Evolutionary conservation across 2,113 vertebrate genomes (phyloP), one percentile per base, ranked within the genome.

Genomic region (Larimichthys crocea): DNA sequence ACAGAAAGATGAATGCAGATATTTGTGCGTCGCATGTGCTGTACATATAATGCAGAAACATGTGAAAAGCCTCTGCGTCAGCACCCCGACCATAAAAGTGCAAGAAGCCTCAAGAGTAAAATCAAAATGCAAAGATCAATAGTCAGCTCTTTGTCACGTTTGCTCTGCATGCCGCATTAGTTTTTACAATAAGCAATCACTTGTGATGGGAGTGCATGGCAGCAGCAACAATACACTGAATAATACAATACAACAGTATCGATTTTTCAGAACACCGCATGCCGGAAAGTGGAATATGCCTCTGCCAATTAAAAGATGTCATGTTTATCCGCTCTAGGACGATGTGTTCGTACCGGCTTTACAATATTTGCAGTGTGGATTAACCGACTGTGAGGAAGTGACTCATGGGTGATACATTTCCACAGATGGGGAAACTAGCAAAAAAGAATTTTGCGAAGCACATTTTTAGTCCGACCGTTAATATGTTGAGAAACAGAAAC

Each of bases 51-150:
- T 68, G 20, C 65, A 77, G 76, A 61, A 42, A 79, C 48, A 52
- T 48, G 57, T 26, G 49, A 71, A 76, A 85, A 70, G 63, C 66
- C 53, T 59, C 42, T 76, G 61, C 74, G 62, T 9, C 26, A 11
- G 15, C 57, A 64, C 9, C 11, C 5, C 1, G 3, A 44, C 50
- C 56, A 66, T 61, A 57, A 65, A 72, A 73, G n/a, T 73, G 64
- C 72, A 59, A 74, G 53, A 77, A 1, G 24, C 60, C 77, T 89
- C 56, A 59, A 53, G 82, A 82, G 79, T 64, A 62, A 86, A 86
- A 85, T 84, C 52, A 62, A 84, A 86, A 86, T 68, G 59, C 57
- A 79, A 50, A 75, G 77, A 91, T 88, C 87, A 85, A 89, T 88
- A 65, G 22, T 12, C 15, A 6, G 31, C 61, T 84, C 79, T 85